phyloP scores from a whole-genome alignment of 2,797 vertebrate species.

The Acanthurus leucopareius region DNA sequence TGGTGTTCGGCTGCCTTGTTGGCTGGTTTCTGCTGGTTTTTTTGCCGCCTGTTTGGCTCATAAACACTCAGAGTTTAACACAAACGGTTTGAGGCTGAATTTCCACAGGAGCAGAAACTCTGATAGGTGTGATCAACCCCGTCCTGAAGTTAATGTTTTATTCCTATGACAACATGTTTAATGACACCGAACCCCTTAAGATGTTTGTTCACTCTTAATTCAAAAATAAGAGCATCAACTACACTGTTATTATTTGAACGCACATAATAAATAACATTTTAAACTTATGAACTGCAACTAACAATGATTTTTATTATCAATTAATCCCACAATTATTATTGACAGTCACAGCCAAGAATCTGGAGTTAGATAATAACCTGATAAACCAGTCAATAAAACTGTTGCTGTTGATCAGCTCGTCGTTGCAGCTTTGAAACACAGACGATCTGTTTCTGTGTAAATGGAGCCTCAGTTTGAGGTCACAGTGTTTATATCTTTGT shows the following conservation, averaged over 20 bases:
- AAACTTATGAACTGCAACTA: background rate
- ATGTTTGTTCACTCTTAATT: background rate
- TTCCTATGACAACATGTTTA: too few relatives aligned
- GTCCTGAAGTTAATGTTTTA: background rate
- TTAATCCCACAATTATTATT: background rate
- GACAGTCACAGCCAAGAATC: too few relatives aligned
- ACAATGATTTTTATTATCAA: background rate
- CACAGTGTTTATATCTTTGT: background rate
- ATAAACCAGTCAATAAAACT: background rate
- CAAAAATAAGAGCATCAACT: background rate
- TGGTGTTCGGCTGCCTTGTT: conserved; percentile 10
- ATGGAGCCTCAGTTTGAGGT: conserved; percentile 14
- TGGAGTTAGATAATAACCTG: too few relatives aligned
- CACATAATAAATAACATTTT: background rate
- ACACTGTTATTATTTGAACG: background rate
- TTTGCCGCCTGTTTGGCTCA: conserved; percentile 20
- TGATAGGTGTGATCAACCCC: background rate
- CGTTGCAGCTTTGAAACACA: background rate
- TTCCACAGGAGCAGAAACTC: conserved; percentile 16
- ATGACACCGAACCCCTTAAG: too few relatives aligned
- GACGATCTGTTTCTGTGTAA: conserved; percentile 7
- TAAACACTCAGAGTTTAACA: background rate
- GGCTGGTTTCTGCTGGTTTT: background rate
- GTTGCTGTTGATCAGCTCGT: background rate
- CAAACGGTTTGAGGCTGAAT: conserved; percentile 10